Evolutionary conservation across 2,888 invertebrate genomes (phyloP), one percentile per base, ranked within the genome.

Genomic region (Brachylomia viminalis): DNA sequence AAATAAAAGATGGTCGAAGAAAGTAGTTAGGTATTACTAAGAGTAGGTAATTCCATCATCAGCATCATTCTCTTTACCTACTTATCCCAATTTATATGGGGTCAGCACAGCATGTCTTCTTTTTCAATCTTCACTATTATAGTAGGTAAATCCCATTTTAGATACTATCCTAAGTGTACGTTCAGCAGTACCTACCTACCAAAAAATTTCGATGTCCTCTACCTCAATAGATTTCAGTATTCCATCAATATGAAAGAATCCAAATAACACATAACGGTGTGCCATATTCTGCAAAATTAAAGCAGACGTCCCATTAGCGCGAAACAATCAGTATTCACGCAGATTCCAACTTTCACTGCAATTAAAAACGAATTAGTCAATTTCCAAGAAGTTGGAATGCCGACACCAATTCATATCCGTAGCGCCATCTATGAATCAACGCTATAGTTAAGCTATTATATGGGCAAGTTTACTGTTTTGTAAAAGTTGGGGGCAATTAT

Each of bases 331-430:
- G 15, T 76, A 77, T 59, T 71, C 73, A 45, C 71, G 47, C 83
- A 82, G 65, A 84, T 84, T 84, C 80, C 75, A 82, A 83, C 83
- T 85, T 87, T 86, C 79, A 49, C 82, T 81, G 72, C 79, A 87
- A 87, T 88, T 84, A 89, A 87, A 89, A 86, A 77, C 58, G 66
- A 89, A 89, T 89, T 85, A 87, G 79, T 73, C 62, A 71, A 54
- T 77, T 78, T 84, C 86, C 61, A 30, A 65, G 80, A 88, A 87
- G 59, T 70, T 75, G 67, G 68, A 70, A 64, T 66, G 65, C 23
- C 27, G 66, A 45, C 72, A 74, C 33, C 49, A 68, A 58, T 54
- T 71, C 52, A 27, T 77, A 79, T 67, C 61, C 79, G 78, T 84
- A 82, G 67, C 86, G 89, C 87, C 88, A 89, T 89, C 89, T 89